Base-by-base conservation (phyloP, 1,140 invertebrate genomes). In the Diachasmimorpha longicaudata region DNA sequence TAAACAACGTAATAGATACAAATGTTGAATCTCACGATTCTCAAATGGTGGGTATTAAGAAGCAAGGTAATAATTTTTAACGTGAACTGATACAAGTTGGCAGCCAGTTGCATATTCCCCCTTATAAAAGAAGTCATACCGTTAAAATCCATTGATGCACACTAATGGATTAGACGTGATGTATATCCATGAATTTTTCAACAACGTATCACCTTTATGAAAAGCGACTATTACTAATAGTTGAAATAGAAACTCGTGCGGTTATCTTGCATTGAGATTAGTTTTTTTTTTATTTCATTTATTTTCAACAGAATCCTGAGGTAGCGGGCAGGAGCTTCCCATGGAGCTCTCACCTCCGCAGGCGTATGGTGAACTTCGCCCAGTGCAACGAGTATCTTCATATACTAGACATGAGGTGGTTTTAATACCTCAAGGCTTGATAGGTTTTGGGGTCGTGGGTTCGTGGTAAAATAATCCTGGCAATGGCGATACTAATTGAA, bases 321-420 rank as follows among this genome's bases (percentile, higher is more conserved):
- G 82, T 86, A 86, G 85, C 86, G 85, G 84, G 84, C 86, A 87
- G 86, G 84, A 86, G 86, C 87, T 88, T 87, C 87, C 86, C 87
- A 87, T 88, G 87, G 78, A 86, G 85, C 86, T 88, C 87, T 88
- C 87, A 87, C 87, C 87, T 88, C 86, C 87, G 81, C 86, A 83
- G 86, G 87, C 86, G 80, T 81, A 84, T 82, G 84, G 82, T 85
- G 85, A 87, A 86, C 85, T 86, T 87, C 84, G 82, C 78, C 75
- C 78, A 81, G 76, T 72, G 25, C 46, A 58, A 70, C 48, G 16
- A 21, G 58, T 25, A 63, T 63, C 19, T 19, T 63, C 23, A 63
- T 23, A 31, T 31, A 11, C 16, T 13, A 72, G 31, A 55, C 25
- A 19, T 72, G 23, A 52, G 48, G 48, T 13, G 9, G 19, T 63